These are phyloP conservation scores for Yponomeuta malinellus DNA, from an alignment of 2,888 invertebrate genomes.

Conservation along the genomic window DNA sequence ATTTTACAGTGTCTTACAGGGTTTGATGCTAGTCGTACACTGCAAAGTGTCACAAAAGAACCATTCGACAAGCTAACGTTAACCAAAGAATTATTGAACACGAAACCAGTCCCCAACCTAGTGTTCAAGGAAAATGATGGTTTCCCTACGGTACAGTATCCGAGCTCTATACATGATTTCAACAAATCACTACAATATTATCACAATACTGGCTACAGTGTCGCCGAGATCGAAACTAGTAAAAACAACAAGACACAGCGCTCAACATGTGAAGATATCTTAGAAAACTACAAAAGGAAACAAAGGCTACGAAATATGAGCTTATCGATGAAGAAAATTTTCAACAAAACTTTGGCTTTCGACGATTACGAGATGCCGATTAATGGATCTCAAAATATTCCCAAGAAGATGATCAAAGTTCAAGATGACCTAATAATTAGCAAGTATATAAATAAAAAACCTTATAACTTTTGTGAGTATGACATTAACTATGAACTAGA, in stretches of 20 bases:
- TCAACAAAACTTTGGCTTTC: conserved; percentile 1
- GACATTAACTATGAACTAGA: not conserved
- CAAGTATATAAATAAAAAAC: conserved; percentile 3
- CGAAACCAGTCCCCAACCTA: not conserved
- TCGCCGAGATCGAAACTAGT: not conserved
- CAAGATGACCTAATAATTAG: not conserved
- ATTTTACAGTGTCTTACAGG: not conserved
- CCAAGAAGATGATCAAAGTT: not conserved
- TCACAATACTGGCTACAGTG: not conserved
- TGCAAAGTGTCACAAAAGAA: not conserved
- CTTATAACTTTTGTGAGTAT: not conserved
- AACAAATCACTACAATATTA: not conserved
- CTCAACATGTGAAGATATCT: not conserved
- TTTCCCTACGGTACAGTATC: not conserved
- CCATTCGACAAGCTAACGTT: not conserved
- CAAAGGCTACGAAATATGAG: conserved; percentile 6
- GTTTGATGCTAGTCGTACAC: not conserved
- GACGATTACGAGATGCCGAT: not conserved
- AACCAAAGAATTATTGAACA: not conserved
- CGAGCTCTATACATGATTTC: not conserved
- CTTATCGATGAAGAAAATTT: not conserved
- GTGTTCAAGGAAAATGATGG: not conserved
- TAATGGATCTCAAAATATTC: not conserved
- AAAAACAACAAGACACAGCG: not conserved
- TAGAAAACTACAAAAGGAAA: conserved; percentile 14